Evolutionary conservation across 1,140 invertebrate genomes (phyloP).

Genomic region (Mamestra configurata): DNA sequence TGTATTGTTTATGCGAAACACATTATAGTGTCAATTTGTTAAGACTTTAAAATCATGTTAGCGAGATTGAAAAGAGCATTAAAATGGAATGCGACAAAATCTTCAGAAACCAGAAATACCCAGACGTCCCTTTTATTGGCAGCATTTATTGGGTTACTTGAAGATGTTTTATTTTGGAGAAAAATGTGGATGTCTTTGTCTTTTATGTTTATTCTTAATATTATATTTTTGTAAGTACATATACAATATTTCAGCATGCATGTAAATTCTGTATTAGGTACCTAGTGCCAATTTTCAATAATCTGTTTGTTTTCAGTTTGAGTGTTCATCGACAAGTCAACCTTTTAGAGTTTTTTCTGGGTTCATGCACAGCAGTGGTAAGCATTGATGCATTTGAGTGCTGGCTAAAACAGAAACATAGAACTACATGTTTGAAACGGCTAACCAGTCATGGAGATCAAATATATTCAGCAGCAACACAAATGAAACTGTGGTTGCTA

Average conservation of each 20-base stretch:
- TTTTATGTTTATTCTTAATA: conserved; percentile 73
- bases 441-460: conserved; percentile 68
- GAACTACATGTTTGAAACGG: conserved; percentile 77
- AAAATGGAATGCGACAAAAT: conserved; percentile 60
- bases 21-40: neutral
- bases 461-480: conserved; percentile 58
- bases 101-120: conserved; percentile 54
- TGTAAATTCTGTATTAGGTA: no score
- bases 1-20: neutral
- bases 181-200: conserved; percentile 80
- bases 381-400: conserved; percentile 77
- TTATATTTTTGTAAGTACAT: conserved; percentile 78
- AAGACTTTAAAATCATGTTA: conserved; percentile 54
- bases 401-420: conserved; percentile 84
- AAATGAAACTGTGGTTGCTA: conserved; percentile 65
- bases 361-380: conserved; percentile 64
- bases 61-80: conserved; percentile 59
- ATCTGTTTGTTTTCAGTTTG: conserved; percentile 67
- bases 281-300: neutral
- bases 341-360: conserved; percentile 71
- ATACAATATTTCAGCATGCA: no score
- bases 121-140: conserved; percentile 62
- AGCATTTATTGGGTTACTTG: conserved; percentile 68
- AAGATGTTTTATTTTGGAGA: conserved; percentile 83
- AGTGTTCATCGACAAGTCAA: conserved; percentile 73